Evolutionary conservation across 2,888 invertebrate genomes (phyloP).

Genomic region (Hirtodrosophila trivittata): DNA sequence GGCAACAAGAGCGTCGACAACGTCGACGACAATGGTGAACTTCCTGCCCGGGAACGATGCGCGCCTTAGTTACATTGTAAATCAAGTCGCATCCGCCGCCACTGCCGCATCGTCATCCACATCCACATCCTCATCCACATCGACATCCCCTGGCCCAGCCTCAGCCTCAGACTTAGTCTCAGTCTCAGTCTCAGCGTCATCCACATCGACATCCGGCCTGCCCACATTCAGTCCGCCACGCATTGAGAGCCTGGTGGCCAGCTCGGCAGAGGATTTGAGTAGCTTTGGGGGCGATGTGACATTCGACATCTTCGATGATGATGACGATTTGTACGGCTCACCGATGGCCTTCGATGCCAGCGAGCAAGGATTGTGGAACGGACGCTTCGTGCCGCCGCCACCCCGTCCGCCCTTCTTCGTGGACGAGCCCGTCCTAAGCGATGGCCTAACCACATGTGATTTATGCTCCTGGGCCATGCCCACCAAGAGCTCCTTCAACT

Average conservation of each 20-base stretch:
- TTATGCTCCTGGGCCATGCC: constrained; percentile 89
- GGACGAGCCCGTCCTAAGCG: constrained; percentile 86
- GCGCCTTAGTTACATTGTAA: constrained; percentile 73
- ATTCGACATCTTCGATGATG: constrained; percentile 83
- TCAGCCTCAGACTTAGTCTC: neutral
- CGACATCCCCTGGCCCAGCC: neutral
- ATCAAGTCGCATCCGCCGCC: constrained; percentile 63
- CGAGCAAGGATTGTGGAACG: constrained; percentile 84
- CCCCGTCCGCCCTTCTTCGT: constrained; percentile 88
- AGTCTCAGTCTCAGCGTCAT: constrained; percentile 12
- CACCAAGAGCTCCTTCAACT: constrained; percentile 85
- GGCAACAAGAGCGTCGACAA: constrained; percentile 17
- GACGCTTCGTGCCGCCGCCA: constrained; percentile 87
- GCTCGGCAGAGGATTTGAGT: constrained; percentile 81
- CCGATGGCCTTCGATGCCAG: constrained; percentile 84
- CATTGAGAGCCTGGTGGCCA: constrained; percentile 81
- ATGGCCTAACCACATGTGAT: constrained; percentile 90
- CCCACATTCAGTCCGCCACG: constrained; percentile 80
- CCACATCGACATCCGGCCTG: constrained; percentile 32
- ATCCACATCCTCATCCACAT: constrained; percentile 17
- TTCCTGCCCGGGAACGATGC: constrained; percentile 60
- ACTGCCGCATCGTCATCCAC: constrained; percentile 25
- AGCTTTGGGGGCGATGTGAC: constrained; percentile 80
- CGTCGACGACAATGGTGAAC: constrained; percentile 52
- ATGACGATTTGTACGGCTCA: constrained; percentile 83